These are phyloP conservation scores for Euura saliciscinereae DNA, from an alignment of 1,140 invertebrate genomes.

Conservation along the genomic window DNA sequence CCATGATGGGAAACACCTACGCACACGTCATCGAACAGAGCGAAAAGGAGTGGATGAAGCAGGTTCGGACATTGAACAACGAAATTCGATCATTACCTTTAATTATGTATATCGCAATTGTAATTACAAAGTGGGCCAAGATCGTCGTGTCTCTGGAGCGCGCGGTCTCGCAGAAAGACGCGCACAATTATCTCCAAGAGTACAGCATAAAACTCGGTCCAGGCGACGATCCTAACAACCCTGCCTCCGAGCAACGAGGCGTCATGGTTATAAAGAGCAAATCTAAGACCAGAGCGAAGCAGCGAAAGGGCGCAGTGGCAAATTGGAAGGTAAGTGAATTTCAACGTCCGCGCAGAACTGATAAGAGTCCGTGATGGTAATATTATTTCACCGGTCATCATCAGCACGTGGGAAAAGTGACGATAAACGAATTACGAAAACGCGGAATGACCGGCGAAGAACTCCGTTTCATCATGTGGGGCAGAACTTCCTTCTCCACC, in stretches of 20 bases:
- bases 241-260: slow-evolving; percentile 81
- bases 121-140: slow-evolving; percentile 85
- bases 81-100: no score
- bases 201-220: slow-evolving; percentile 93
- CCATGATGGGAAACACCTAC: slow-evolving; percentile 99
- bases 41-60: slow-evolving; percentile 98
- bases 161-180: slow-evolving; percentile 86
- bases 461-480: slow-evolving; percentile 87
- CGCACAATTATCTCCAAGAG: slow-evolving; percentile 89
- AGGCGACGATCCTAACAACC: slow-evolving; percentile 74
- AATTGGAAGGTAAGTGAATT: slow-evolving; percentile 90
- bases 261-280: slow-evolving; percentile 98
- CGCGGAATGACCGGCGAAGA: slow-evolving; percentile 86
- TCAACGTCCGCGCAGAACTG: background rate
- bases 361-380: background rate
- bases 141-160: slow-evolving; percentile 95
- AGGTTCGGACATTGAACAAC: slow-evolving; percentile 64
- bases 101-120: no score
- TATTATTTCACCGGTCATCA: background rate
- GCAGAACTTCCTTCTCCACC: slow-evolving; percentile 83
- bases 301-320: slow-evolving; percentile 92
- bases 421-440: slow-evolving; percentile 80
- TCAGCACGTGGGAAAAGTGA: slow-evolving; percentile 86
- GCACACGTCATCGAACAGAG: slow-evolving; percentile 97
- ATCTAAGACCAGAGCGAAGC: slow-evolving; percentile 93